Conservation (phyloP, 2,888 invertebrate genomes). For the Osmoderma eremita region DNA sequence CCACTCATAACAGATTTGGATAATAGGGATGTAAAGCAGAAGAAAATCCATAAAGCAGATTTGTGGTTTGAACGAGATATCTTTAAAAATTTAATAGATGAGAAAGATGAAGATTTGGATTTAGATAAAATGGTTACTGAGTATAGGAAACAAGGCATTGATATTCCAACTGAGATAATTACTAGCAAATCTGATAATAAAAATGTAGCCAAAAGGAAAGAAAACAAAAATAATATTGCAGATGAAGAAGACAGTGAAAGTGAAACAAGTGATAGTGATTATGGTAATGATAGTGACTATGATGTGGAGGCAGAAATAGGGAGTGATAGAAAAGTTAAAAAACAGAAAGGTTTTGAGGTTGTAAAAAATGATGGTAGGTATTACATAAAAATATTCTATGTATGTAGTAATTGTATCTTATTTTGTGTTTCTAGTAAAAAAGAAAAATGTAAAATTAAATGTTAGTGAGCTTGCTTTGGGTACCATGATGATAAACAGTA, state of each 20-base stretch:
- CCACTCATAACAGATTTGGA: constrained; percentile 86
- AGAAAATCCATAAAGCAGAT: constrained; percentile 80
- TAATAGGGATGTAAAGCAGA: constrained; percentile 77
- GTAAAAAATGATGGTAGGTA: constrained; percentile 65
- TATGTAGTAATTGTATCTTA: neutral
- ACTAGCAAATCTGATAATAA: constrained; percentile 41
- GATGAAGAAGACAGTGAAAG: constrained; percentile 38
- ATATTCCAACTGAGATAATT: constrained; percentile 60
- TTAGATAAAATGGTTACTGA: constrained; percentile 80
- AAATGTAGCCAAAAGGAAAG: constrained; percentile 45
- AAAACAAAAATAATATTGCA: constrained; percentile 43
- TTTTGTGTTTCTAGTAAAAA: constrained; percentile 11
- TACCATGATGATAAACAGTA: constrained; percentile 88
- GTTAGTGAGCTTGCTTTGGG: constrained; percentile 93
- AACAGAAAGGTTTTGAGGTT: constrained; percentile 75
- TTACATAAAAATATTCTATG: constrained; percentile 18
- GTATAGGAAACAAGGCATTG: constrained; percentile 76
- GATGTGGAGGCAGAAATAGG: constrained; percentile 62
- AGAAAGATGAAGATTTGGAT: constrained; percentile 88
- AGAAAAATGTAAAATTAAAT: constrained; percentile 72
- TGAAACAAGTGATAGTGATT: constrained; percentile 48
- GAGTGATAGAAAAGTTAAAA: constrained; percentile 54
- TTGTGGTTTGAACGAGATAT: constrained; percentile 89
- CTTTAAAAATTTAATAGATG: constrained; percentile 82
- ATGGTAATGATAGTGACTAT: constrained; percentile 62